phyloP scores from a whole-genome alignment of 2,797 vertebrate species.

The Arremon aurantiirostris region DNA sequence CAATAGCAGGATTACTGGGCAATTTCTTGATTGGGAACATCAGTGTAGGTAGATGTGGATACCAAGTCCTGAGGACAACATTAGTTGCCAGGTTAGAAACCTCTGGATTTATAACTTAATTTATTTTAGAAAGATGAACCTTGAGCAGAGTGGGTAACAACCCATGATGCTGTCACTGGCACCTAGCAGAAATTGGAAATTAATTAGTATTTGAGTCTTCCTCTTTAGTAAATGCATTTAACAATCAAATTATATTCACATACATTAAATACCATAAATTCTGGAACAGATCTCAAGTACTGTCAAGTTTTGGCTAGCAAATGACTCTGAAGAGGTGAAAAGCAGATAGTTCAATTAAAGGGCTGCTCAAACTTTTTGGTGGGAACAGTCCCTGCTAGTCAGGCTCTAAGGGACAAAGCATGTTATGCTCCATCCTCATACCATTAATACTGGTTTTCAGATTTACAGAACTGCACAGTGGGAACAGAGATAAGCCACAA shows the following conservation, averaged over 20 bases:
- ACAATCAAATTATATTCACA: background rate
- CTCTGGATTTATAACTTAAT: background rate
- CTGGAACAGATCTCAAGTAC: background rate
- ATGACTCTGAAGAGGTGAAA: background rate
- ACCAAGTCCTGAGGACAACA: background rate
- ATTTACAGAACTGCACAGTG: background rate
- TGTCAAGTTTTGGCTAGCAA: background rate
- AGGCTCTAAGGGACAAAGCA: background rate
- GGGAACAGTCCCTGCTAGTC: background rate
- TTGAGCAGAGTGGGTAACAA: background rate
- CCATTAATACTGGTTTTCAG: background rate
- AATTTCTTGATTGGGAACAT: background rate
- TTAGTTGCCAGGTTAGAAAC: background rate
- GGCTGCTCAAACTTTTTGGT: background rate
- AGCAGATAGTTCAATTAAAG: background rate
- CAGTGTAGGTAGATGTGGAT: background rate
- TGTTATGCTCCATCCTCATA: background rate
- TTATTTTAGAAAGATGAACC: background rate
- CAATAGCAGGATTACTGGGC: background rate
- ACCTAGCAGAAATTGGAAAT: background rate
- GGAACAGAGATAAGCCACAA: background rate
- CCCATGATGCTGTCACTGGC: background rate
- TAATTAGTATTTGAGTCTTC: background rate
- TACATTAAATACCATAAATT: background rate
- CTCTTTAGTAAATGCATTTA: background rate